Conservation (phyloP, 1,140 invertebrate genomes). For the Drosophila melanica region DNA sequence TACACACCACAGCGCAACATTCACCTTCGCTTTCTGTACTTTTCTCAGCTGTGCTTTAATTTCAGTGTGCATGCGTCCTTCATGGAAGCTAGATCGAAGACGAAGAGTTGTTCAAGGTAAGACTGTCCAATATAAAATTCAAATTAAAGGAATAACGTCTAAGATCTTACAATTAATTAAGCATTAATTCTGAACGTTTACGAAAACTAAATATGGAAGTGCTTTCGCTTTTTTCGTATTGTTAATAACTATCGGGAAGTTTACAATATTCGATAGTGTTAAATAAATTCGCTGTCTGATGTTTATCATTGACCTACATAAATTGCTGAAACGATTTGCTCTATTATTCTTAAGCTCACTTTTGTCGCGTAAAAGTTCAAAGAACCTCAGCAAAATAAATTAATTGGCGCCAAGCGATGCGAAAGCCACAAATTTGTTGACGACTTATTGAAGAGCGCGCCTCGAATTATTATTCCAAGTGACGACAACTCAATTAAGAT, state of each 20-base stretch:
- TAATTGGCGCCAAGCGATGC: slow-evolving; percentile 25
- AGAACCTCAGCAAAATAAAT: slow-evolving; percentile 51
- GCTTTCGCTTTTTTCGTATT: neutral
- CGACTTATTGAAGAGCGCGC: slow-evolving; percentile 44
- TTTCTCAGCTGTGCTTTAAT: no score
- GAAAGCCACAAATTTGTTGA: neutral
- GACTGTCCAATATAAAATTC: no score
- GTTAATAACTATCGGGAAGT: neutral
- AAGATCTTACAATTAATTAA: no score
- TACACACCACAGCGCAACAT: no score
- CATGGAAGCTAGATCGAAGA: no score
- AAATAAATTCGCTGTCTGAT: slow-evolving; percentile 1
- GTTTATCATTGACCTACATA: slow-evolving; percentile 64
- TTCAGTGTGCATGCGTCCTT: no score
- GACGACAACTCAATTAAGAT: slow-evolving; percentile 62
- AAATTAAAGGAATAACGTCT: no score
- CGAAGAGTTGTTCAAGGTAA: no score
- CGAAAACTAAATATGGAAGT: no score
- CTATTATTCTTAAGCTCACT: neutral
- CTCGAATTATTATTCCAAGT: slow-evolving; percentile 37
- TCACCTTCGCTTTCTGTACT: no score
- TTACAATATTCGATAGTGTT: neutral
- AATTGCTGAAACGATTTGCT: slow-evolving; percentile 6
- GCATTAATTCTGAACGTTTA: no score
- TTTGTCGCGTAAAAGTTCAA: slow-evolving; percentile 51